Base-by-base conservation (phyloP, 2,888 invertebrate species). In the Augochlorella aurata region DNA sequence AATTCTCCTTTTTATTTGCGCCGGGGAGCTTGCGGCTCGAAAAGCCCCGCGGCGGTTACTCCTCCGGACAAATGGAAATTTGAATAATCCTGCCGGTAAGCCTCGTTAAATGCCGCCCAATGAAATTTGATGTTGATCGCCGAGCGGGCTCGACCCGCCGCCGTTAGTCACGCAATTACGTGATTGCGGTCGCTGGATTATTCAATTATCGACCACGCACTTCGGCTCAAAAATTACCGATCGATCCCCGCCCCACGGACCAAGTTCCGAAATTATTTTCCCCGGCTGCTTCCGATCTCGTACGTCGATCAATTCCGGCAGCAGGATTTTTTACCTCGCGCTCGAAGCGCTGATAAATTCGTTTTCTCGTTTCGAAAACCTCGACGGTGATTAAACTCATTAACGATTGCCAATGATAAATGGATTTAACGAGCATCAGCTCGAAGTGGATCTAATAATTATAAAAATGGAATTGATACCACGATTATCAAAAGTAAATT, bases 121-220 rank as follows among this genome's bases (percentile, higher is more conserved):
- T 89, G 88, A 84, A 89, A 88, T 90, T 89, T 86, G 86, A 89
- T 86, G 88, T 86, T 86, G 89, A 89, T 88, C 83, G 87, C 67
- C 70, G 66, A 63, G 9, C 68, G 18, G 18, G 68, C 45, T 50
- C 72, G 18, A 47, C 47, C 71, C n/a, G 79, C 14, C 58, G 18
- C 66, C 65, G 72, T 71, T 77, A 71, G 75, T 70, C 75, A 79
- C 75, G 83, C 83, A 77, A 84, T 84, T 83, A 84, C 83, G 71
- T 69, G 80, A 83, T 80, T 77, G 84, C 84, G 45, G 67, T 66
- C 65, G 70, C 38, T 16, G 68, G 73, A 74, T 84, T 83, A 80
- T 74, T 74, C 69, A 69, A 76, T 76, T 80, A 79, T 74, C 67
- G 71, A 24, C 24, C 7, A 47, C 61, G 54, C 14, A 21, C 38